phyloP scores from a whole-genome alignment of 2,113 vertebrate species.

The Engraulis encrasicolus region DNA sequence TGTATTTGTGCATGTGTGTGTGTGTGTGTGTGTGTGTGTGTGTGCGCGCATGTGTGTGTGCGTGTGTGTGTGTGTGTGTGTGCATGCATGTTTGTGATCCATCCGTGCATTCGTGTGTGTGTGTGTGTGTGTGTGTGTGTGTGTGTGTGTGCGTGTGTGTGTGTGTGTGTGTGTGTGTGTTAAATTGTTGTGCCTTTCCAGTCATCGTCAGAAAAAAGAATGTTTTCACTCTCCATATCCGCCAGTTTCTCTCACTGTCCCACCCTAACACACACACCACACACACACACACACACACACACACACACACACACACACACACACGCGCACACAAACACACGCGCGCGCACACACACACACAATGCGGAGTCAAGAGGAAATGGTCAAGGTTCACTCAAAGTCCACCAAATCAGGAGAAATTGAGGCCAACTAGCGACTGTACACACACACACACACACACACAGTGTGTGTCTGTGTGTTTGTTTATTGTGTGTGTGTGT shows the following conservation, averaged over 20 bases:
- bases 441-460: too few species aligned
- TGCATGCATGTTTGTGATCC: too few species aligned
- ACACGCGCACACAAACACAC: not conserved
- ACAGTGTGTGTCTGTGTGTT: too few species aligned
- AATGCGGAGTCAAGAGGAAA: conserved; percentile 90
- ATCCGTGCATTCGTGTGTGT: too few species aligned
- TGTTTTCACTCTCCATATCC: not conserved
- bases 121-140: conserved; percentile 60
- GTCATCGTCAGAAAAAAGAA: conserved; percentile 67
- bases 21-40: too few species aligned
- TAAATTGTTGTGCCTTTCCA: not conserved
- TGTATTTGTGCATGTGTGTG: too few species aligned
- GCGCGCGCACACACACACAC: conserved; percentile 41
- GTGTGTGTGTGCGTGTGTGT: too few species aligned
- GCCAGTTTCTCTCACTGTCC: conserved; percentile 7
- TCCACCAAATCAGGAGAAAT: conserved; percentile 91
- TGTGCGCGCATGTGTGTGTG: too few species aligned
- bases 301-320: not conserved
- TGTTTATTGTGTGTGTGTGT: too few species aligned
- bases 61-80: too few species aligned
- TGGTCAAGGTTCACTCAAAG: conserved; percentile 89
- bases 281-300: not conserved
- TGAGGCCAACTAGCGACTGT: conserved; percentile 54
- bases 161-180: conserved; percentile 68
- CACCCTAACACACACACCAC: not conserved